Percentiles rank a stretch among this genome's conserved stretches.
Conservation (phyloP, 2,113 vertebrate genomes). For the Herpetotheres cachinnans region DNA sequence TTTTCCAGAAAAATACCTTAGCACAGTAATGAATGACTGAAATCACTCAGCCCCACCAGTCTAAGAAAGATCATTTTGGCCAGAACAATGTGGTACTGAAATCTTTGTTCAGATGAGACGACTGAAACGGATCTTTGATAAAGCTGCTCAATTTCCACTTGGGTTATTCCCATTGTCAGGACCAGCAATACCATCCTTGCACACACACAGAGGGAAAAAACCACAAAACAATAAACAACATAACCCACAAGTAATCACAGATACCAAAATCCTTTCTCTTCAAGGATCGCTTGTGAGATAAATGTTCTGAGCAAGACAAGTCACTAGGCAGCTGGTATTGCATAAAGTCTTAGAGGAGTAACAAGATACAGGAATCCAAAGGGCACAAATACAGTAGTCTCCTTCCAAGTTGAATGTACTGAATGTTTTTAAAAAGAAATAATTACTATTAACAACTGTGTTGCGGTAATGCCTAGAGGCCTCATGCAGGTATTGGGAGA, state of each 20-base stretch:
- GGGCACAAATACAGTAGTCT: not conserved
- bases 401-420: not conserved
- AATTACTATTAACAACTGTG: not conserved
- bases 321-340: not conserved
- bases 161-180: not conserved
- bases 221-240: not conserved
- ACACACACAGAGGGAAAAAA: not conserved
- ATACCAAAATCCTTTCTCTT: not conserved
- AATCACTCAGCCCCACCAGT: not conserved
- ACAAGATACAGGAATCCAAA: not conserved
- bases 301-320: not conserved
- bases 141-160: not conserved
- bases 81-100: not conserved
- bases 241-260: not conserved
- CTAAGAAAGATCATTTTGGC: not conserved
- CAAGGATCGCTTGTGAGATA: not conserved
- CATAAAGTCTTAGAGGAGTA: not conserved
- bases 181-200: not conserved
- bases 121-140: not conserved
- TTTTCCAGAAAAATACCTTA: not conserved
- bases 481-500: not conserved
- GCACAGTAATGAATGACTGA: not conserved
- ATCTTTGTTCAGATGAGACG: not conserved
- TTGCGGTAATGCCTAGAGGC: constrained; percentile 23
- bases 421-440: not conserved